These are phyloP conservation scores for Pyrocoelia pectoralis DNA, from an alignment of 2,888 invertebrate species.

Conservation along the genomic window DNA sequence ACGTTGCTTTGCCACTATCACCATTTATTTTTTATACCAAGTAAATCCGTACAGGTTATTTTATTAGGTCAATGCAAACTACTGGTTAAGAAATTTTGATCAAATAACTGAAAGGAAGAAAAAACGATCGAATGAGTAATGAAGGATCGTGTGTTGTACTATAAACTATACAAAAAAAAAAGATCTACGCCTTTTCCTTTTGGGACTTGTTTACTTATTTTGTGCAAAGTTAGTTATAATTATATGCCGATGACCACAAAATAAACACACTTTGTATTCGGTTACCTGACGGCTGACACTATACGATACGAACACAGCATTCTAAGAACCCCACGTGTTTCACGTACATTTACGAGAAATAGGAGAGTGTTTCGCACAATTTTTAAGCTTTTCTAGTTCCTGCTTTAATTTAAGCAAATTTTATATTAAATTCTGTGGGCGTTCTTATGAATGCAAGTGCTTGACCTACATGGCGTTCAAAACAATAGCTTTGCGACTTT, in stretches of 20 bases:
- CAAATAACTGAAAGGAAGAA: background rate
- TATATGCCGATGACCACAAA: slow-evolving; percentile 13
- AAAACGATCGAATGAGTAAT: background rate
- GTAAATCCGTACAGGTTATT: slow-evolving; percentile 3
- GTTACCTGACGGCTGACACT: slow-evolving; percentile 1
- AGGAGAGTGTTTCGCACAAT: background rate
- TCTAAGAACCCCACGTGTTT: slow-evolving; percentile 18
- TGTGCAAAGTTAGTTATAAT: slow-evolving; percentile 12
- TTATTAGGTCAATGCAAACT: background rate
- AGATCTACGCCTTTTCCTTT: slow-evolving; percentile 11
- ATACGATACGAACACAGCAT: slow-evolving; percentile 9
- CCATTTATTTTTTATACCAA: background rate
- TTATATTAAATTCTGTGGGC: no score
- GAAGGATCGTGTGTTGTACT: background rate
- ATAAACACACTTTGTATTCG: slow-evolving; percentile 2
- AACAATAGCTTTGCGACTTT: no score
- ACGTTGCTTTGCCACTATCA: slow-evolving; percentile 14
- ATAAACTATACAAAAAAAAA: background rate
- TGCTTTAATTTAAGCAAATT: no score
- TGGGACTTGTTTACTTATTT: slow-evolving; percentile 13
- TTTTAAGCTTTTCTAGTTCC: no score
- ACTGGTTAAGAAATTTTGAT: background rate
- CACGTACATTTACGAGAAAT: background rate
- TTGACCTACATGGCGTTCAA: no score
- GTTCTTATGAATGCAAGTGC: no score